Conservation (phyloP, 2,888 invertebrate species). For the Conus canariensis region DNA sequence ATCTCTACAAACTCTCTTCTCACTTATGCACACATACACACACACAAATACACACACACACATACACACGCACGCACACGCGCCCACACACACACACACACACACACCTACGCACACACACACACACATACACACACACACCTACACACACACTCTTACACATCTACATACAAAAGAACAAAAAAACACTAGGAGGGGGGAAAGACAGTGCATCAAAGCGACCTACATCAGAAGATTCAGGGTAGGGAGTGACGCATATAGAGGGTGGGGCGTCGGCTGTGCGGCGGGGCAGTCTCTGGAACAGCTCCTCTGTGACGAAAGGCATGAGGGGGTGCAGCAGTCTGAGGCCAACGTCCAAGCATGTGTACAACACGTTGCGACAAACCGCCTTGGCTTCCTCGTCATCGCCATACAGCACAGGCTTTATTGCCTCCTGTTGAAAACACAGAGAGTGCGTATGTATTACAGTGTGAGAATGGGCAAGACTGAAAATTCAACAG, state of each 20-base stretch:
- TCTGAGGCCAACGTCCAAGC: constrained; percentile 91
- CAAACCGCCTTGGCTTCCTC: constrained; percentile 83
- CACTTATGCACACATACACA: neutral
- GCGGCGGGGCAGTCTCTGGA: constrained; percentile 88
- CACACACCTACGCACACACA: neutral
- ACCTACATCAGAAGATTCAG: constrained; percentile 80
- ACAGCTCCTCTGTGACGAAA: constrained; percentile 96
- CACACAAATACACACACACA: neutral
- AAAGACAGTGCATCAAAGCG: neutral
- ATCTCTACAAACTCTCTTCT: too few species aligned
- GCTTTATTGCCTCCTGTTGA: constrained; percentile 88
- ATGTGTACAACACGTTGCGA: constrained; percentile 88
- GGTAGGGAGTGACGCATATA: constrained; percentile 94
- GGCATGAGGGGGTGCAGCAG: constrained; percentile 98
- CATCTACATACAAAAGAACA: neutral
- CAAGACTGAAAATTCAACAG: neutral
- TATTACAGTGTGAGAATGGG: neutral
- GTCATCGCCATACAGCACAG: constrained; percentile 85
- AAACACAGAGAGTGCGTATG: neutral
- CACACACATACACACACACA: constrained; percentile 22
- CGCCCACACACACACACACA: neutral
- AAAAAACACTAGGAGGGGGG: too few species aligned
- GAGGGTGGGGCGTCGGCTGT: constrained; percentile 83
- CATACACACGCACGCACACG: neutral
- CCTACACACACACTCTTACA: neutral